phyloP scores from a whole-genome alignment of 2,888 invertebrate species.

The Brenthis hecate region DNA sequence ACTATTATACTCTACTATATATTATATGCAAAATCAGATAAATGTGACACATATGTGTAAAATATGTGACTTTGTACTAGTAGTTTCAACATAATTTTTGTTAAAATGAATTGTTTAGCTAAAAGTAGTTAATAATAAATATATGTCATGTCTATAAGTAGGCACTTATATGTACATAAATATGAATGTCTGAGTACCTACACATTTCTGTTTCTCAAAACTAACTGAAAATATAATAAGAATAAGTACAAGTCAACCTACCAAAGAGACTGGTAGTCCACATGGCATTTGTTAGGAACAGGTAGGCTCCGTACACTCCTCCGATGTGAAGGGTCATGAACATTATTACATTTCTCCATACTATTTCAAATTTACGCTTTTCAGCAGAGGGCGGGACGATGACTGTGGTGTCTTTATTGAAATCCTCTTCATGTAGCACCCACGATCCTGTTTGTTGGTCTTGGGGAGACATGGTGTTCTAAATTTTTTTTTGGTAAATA shows the following conservation, averaged over 20 bases:
- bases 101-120: too few species aligned
- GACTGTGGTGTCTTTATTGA: constrained; percentile 50
- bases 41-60: too few species aligned
- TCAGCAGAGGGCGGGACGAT: constrained; percentile 70
- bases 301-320: constrained; percentile 88
- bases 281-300: constrained; percentile 88
- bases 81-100: too few species aligned
- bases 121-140: too few species aligned
- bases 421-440: constrained; percentile 70
- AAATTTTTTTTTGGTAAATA: constrained; percentile 3
- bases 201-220: too few species aligned
- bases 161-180: too few species aligned
- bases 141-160: too few species aligned
- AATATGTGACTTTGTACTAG: too few species aligned
- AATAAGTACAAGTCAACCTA: constrained; percentile 65
- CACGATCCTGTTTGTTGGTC: constrained; percentile 63
- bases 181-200: too few species aligned
- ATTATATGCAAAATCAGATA: too few species aligned
- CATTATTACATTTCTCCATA: constrained; percentile 91
- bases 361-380: constrained; percentile 83
- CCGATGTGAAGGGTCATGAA: constrained; percentile 87
- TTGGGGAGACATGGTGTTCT: constrained; percentile 70
- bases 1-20: too few species aligned
- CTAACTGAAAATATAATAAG: too few species aligned
- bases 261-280: constrained; percentile 86